These are phyloP conservation scores for Lordiphosa stackelbergi DNA, from an alignment of 1,140 invertebrate genomes.

Conservation along the genomic window DNA sequence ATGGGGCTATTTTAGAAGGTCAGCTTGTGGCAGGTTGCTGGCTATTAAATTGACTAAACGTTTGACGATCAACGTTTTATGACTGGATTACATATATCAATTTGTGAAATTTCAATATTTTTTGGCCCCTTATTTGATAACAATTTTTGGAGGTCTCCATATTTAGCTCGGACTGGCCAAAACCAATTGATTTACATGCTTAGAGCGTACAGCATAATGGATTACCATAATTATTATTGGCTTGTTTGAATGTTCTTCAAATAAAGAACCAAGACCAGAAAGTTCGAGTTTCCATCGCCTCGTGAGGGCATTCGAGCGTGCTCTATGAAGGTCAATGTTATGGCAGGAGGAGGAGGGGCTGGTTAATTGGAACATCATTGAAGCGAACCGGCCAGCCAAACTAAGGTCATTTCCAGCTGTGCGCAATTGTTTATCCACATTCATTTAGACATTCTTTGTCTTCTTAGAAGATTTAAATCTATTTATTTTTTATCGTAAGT, in stretches of 20 bases:
- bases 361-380: constrained; percentile 64
- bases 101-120: background rate
- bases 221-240: constrained; percentile 31
- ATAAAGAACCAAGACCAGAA: constrained; percentile 27
- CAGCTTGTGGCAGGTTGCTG: constrained; percentile 2
- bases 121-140: background rate
- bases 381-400: constrained; percentile 8
- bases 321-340: constrained; percentile 45
- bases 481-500: constrained; percentile 7
- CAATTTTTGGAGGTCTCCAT: background rate
- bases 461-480: constrained; percentile 21
- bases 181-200: background rate
- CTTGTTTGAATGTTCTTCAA: constrained; percentile 25
- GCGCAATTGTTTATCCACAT: constrained; percentile 18
- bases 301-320: constrained; percentile 56
- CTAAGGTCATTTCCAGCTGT: constrained; percentile 18
- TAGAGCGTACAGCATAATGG: constrained; percentile 16
- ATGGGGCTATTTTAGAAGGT: constrained; percentile 5
- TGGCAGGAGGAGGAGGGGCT: constrained; percentile 19
- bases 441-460: constrained; percentile 10
- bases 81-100: constrained; percentile 1
- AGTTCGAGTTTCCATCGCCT: constrained; percentile 27
- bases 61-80: constrained; percentile 2
- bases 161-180: background rate
- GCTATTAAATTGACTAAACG: constrained; percentile 9